phyloP scores from a whole-genome alignment of 2,888 invertebrate species.

The Andrena marginata region DNA sequence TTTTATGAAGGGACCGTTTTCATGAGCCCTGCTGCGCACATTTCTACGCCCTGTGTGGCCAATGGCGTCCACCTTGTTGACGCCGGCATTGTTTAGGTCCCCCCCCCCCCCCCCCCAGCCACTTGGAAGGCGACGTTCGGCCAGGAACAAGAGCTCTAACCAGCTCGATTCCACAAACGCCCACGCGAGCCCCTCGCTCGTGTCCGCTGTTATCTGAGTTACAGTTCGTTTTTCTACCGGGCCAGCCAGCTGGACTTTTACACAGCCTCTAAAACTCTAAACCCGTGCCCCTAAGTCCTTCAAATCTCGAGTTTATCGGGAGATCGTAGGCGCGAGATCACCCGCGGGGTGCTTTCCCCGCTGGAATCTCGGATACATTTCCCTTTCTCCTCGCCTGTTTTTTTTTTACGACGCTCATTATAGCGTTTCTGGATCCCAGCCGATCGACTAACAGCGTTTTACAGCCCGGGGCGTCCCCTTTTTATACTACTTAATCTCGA shows the following conservation, averaged over 20 bases:
- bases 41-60: background rate
- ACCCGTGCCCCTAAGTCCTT: constrained; percentile 34
- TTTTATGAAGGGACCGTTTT: no score
- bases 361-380: constrained; percentile 51
- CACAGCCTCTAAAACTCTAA: constrained; percentile 1
- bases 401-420: constrained; percentile 44
- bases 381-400: background rate
- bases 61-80: constrained; percentile 45
- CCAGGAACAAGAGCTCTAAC: constrained; percentile 48
- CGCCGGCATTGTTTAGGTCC: constrained; percentile 61
- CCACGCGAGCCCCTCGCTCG: constrained; percentile 51
- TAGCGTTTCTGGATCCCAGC: constrained; percentile 38
- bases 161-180: constrained; percentile 63
- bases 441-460: constrained; percentile 66
- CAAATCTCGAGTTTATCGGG: constrained; percentile 63
- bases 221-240: constrained; percentile 41
- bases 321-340: constrained; percentile 43
- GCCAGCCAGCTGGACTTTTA: constrained; percentile 47
- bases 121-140: constrained; percentile 44
- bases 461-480: constrained; percentile 44
- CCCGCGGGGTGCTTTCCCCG: constrained; percentile 37
- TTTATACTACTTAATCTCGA: constrained; percentile 55
- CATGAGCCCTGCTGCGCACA: no score
- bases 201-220: constrained; percentile 62
- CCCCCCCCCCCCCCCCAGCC: constrained; percentile 39